Evolutionary conservation across 2,797 vertebrate species (phyloP).

Genomic region (Hybognathus amarus): DNA sequence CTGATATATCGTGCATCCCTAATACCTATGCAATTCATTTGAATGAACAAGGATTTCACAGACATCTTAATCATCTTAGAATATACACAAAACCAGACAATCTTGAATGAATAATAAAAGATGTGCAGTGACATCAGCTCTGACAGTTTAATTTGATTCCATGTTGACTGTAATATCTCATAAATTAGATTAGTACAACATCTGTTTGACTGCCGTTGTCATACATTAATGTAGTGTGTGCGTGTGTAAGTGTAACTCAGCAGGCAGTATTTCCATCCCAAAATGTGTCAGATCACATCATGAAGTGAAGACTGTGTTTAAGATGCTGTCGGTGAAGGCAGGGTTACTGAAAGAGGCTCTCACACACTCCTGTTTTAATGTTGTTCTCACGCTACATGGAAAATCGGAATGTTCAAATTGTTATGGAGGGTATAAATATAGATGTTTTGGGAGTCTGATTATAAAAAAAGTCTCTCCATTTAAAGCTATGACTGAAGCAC

Average conservation of each 20-base stretch:
- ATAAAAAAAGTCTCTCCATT: no score
- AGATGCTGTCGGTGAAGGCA: background rate
- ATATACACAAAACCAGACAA: background rate
- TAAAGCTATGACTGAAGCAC: no score
- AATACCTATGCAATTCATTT: background rate
- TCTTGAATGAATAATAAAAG: background rate
- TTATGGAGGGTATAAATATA: background rate
- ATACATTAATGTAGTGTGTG: background rate
- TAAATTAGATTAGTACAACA: constrained; percentile 12
- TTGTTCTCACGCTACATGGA: background rate
- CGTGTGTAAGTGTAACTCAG: background rate
- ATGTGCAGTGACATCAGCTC: background rate
- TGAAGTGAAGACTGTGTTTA: constrained; percentile 14
- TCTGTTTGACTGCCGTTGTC: constrained; percentile 7
- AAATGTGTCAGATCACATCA: constrained; percentile 20
- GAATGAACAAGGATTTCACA: background rate
- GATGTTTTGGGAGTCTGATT: background rate
- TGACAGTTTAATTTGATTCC: background rate
- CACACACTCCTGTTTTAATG: constrained; percentile 9
- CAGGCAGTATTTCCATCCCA: constrained; percentile 6
- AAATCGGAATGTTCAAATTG: background rate
- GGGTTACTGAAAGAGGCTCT: constrained; percentile 2
- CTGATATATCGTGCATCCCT: no score
- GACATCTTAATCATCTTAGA: background rate
- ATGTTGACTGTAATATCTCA: constrained; percentile 18